Conservation (phyloP, 1,140 invertebrate species). For the Luehdorfia chinensis region DNA sequence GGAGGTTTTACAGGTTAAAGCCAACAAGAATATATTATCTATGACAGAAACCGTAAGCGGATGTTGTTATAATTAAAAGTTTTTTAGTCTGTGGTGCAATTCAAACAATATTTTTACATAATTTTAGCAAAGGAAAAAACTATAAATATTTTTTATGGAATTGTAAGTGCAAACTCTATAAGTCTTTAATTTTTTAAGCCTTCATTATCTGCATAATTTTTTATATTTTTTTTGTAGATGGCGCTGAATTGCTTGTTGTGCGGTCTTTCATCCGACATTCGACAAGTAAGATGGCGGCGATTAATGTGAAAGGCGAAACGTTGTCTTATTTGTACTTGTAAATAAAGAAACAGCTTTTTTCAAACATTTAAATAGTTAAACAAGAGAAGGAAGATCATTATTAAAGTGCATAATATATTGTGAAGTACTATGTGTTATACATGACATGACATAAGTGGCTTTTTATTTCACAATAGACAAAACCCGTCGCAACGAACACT, state of each 20-base stretch:
- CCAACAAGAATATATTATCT: too few species aligned
- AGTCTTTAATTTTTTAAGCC: too few species aligned
- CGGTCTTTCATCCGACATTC: constrained; percentile 68
- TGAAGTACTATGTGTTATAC: constrained; percentile 43
- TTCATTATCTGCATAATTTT: too few species aligned
- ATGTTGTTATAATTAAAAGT: constrained; percentile 16
- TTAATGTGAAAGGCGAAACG: constrained; percentile 78
- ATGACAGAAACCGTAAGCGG: too few species aligned
- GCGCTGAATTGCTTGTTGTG: constrained; percentile 69
- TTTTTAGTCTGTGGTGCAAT: constrained; percentile 17
- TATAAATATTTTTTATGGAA: too few species aligned
- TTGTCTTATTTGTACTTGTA: constrained; percentile 76
- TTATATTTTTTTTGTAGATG: constrained; percentile 69
- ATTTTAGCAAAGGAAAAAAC: too few species aligned
- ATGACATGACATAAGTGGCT: constrained; percentile 48
- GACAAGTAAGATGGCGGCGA: constrained; percentile 78
- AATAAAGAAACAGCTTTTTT: constrained; percentile 68
- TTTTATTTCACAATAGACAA: constrained; percentile 72
- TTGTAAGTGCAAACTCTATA: too few species aligned
- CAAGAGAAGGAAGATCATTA: constrained; percentile 34
- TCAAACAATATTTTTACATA: constrained; percentile 24
- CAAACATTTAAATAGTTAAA: constrained; percentile 38
- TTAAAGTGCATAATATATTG: constrained; percentile 46
- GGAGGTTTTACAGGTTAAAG: too few species aligned
- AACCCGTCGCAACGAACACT: constrained; percentile 72